Conservation (phyloP, 2,888 invertebrate species). For the Keiferia lycopersicella region DNA sequence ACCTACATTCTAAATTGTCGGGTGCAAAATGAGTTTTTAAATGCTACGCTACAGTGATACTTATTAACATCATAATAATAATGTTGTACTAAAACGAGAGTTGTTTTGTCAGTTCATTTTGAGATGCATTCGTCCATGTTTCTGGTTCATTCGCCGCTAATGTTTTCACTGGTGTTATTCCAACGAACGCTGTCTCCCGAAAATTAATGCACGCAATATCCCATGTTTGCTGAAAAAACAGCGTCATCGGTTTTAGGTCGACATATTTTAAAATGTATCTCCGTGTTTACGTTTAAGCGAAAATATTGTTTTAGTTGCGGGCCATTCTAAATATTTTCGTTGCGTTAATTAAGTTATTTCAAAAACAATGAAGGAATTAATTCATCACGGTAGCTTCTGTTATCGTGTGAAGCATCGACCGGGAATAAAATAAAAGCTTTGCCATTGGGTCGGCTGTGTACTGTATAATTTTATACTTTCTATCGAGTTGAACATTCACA, state of each 20-base stretch:
- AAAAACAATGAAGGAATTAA: constrained; percentile 65
- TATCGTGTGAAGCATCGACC: constrained; percentile 70
- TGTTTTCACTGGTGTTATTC: constrained; percentile 22
- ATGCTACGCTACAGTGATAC: too few relatives aligned
- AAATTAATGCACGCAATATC: constrained; percentile 23
- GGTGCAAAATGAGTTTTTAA: not conserved
- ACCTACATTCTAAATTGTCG: not conserved
- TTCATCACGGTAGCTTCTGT: constrained; percentile 50
- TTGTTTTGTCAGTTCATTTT: not conserved
- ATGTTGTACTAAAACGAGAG: not conserved
- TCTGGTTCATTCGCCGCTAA: not conserved
- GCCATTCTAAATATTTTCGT: constrained; percentile 18
- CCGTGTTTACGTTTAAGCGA: constrained; percentile 18
- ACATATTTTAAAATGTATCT: constrained; percentile 22
- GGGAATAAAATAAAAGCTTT: constrained; percentile 46
- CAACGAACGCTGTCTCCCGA: constrained; percentile 22
- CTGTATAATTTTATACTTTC: constrained; percentile 74
- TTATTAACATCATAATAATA: too few relatives aligned
- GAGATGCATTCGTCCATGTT: not conserved
- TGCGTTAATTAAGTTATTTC: constrained; percentile 32
- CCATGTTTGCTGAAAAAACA: constrained; percentile 24
- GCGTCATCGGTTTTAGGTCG: not conserved
- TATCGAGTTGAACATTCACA: constrained; percentile 57
- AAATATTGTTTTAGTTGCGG: constrained; percentile 8
- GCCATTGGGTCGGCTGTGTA: constrained; percentile 51